Conservation (phyloP, 2,113 vertebrate genomes). For the Sclerurus mexicanus region DNA sequence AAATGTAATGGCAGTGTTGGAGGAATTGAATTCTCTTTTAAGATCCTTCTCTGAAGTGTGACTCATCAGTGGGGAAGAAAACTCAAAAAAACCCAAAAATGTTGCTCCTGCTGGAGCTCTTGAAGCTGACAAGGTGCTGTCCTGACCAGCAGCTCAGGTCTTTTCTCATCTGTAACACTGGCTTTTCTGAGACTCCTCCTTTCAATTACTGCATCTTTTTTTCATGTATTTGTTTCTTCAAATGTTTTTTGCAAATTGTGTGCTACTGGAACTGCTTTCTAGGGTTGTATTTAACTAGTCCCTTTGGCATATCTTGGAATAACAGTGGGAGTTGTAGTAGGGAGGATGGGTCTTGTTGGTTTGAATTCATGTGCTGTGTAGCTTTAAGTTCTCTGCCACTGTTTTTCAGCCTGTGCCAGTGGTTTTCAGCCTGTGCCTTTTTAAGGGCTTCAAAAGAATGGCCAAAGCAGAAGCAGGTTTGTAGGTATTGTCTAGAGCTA, state of each 20-base stretch:
- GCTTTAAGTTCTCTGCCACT: not conserved
- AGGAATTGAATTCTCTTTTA: not conserved
- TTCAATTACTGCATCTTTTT: not conserved
- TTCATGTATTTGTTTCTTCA: not conserved
- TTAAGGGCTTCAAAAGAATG: not conserved
- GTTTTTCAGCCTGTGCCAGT: not conserved
- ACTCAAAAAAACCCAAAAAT: not conserved
- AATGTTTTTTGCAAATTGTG: not conserved
- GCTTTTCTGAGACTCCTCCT: not conserved
- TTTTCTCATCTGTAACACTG: not conserved
- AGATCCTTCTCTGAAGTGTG: not conserved
- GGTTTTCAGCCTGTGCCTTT: not conserved
- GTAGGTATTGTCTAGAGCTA: not conserved
- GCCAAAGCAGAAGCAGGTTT: not conserved
- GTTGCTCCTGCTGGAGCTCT: not conserved
- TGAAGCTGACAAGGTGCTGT: not conserved
- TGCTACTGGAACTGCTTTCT: not conserved
- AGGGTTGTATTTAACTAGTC: not conserved
- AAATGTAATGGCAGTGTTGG: not conserved
- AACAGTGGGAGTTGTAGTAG: not conserved
- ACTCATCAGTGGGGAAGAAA: not conserved
- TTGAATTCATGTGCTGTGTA: not conserved
- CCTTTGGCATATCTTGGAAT: not conserved
- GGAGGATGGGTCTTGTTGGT: not conserved
- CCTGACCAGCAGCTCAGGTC: not conserved